These are phyloP conservation scores for Oxycera nigricornis DNA, from an alignment of 2,888 invertebrate genomes.

Conservation along the genomic window DNA sequence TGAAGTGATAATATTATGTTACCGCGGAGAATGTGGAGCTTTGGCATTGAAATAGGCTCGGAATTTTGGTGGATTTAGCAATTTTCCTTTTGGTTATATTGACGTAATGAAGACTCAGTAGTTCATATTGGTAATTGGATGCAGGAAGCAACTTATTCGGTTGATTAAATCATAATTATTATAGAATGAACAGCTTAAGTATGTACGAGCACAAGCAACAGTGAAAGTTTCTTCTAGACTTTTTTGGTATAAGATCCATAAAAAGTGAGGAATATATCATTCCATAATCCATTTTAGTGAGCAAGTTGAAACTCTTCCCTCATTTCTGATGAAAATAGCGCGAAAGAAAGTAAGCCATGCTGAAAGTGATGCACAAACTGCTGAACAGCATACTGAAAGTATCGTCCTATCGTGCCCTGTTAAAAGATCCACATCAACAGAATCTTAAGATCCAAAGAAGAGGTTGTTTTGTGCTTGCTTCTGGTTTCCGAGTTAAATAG, in stretches of 20 bases:
- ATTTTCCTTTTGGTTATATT: too few relatives aligned
- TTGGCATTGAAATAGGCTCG: too few relatives aligned
- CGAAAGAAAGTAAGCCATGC: background rate
- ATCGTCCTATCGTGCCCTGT: background rate
- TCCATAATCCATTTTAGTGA: background rate
- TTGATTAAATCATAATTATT: too few relatives aligned
- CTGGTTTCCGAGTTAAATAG: background rate
- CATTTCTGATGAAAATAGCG: background rate
- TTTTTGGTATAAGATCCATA: background rate
- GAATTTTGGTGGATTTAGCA: too few relatives aligned
- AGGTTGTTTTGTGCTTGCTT: background rate
- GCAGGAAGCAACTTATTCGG: too few relatives aligned
- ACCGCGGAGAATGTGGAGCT: background rate
- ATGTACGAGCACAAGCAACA: background rate
- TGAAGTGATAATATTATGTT: conserved; percentile 6
- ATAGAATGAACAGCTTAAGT: background rate
- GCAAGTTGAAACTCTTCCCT: background rate
- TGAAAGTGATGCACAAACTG: background rate
- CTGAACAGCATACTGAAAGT: background rate
- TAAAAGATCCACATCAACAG: background rate
- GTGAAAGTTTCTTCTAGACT: background rate
- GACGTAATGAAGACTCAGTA: too few relatives aligned
- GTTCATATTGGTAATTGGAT: too few relatives aligned
- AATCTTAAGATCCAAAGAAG: background rate
- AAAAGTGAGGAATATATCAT: background rate